A percentile compares a stretch with the other conserved stretches of the same genome.
Conservation (phyloP, 2,888 invertebrate genomes). For the Dicyrtoma fusca region DNA sequence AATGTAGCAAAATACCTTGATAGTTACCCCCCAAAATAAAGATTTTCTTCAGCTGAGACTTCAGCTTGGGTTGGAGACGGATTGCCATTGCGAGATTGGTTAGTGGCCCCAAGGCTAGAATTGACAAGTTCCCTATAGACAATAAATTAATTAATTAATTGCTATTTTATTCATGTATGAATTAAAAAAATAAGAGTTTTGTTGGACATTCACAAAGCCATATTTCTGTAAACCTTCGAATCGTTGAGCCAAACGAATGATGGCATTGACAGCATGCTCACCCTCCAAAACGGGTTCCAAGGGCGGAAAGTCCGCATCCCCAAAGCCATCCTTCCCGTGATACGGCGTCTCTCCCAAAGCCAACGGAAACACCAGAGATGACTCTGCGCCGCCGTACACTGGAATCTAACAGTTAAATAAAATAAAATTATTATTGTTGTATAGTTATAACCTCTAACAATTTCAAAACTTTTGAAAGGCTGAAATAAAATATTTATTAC, state of each 20-base stretch:
- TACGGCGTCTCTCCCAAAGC: slow-evolving; percentile 54
- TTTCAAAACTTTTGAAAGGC: too few relatives aligned
- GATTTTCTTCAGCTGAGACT: slow-evolving; percentile 42
- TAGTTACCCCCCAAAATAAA: slow-evolving; percentile 54
- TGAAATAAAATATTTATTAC: too few relatives aligned
- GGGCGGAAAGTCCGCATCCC: slow-evolving; percentile 56
- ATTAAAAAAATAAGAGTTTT: too few relatives aligned
- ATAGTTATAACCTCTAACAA: too few relatives aligned
- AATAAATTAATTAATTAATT: too few relatives aligned
- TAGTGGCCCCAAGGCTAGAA: slow-evolving; percentile 69
- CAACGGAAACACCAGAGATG: slow-evolving; percentile 36
- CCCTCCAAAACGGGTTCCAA: slow-evolving; percentile 54
- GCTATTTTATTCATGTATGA: too few relatives aligned
- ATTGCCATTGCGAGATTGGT: slow-evolving; percentile 79
- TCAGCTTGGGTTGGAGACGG: slow-evolving; percentile 66
- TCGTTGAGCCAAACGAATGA: slow-evolving; percentile 52
- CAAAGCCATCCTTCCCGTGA: slow-evolving; percentile 60
- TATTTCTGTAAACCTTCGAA: slow-evolving; percentile 54
- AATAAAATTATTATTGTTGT: neutral
- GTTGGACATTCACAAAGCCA: too few relatives aligned
- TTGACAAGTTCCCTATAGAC: slow-evolving; percentile 46
- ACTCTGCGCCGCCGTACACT: slow-evolving; percentile 68
- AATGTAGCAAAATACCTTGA: slow-evolving; percentile 37
- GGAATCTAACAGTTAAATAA: slow-evolving; percentile 62
- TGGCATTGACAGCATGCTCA: slow-evolving; percentile 56